phyloP scores from a whole-genome alignment of 1,140 invertebrate species.

The Rhagoletis zephyria region DNA sequence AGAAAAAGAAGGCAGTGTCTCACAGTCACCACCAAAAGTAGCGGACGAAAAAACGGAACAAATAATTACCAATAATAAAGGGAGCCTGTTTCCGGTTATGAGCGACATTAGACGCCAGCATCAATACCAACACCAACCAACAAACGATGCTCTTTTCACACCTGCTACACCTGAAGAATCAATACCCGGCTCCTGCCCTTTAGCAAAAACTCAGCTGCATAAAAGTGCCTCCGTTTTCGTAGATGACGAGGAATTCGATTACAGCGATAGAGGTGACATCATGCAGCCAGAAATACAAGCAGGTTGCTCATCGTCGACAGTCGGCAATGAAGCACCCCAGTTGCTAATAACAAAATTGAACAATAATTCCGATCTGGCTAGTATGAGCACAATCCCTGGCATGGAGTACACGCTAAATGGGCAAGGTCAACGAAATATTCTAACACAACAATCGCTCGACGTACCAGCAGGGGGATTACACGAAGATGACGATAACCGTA shows the following conservation, averaged over 20 bases:
- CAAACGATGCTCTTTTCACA: neutral
- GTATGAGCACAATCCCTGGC: neutral
- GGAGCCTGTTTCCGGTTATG: neutral
- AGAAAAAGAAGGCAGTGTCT: neutral
- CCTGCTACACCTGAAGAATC: too few species aligned
- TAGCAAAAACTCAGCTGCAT: neutral
- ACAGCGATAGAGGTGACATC: neutral
- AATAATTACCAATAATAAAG: neutral
- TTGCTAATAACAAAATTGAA: neutral
- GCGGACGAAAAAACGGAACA: neutral
- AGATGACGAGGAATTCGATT: neutral
- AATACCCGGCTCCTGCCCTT: neutral
- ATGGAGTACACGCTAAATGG: neutral
- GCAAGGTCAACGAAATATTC: neutral
- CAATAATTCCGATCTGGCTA: neutral
- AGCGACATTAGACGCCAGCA: neutral
- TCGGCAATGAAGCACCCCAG: neutral
- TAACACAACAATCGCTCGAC: constrained; percentile 82
- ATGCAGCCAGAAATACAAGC: neutral
- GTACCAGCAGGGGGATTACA: constrained; percentile 78
- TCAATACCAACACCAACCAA: neutral
- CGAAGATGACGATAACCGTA: constrained; percentile 87
- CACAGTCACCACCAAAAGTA: neutral
- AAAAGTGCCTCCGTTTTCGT: neutral
- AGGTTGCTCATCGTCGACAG: neutral